These are phyloP conservation scores for Melolontha melolontha DNA, from an alignment of 2,888 invertebrate genomes.

Conservation along the genomic window DNA sequence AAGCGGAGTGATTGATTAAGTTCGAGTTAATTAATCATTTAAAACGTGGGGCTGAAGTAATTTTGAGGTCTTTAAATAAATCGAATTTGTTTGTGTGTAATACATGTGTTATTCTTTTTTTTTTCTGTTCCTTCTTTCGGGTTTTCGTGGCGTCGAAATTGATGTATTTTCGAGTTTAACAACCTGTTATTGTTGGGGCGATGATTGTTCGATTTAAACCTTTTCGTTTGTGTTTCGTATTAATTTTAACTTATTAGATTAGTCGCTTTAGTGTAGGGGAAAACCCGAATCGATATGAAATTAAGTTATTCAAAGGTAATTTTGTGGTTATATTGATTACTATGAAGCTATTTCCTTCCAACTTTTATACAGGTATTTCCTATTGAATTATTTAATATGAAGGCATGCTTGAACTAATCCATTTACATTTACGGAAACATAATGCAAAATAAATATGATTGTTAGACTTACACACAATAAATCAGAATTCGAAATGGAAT, in stretches of 20 bases:
- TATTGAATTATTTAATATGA: no score
- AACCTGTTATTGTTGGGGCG: conserved; percentile 32
- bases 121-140: neutral
- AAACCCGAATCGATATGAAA: neutral
- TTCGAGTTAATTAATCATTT: conserved; percentile 27
- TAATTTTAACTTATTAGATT: conserved; percentile 21
- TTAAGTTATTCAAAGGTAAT: conserved; percentile 12
- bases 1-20: conserved; percentile 28
- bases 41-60: conserved; percentile 24
- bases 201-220: conserved; percentile 11
- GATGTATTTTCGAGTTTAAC: conserved; percentile 23
- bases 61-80: conserved; percentile 38
- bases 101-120: conserved; percentile 19
- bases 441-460: no score
- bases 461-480: no score
- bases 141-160: conserved; percentile 15
- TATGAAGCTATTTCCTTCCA: no score
- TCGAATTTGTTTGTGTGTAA: conserved; percentile 36
- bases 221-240: conserved; percentile 17
- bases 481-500: no score
- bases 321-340: neutral
- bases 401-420: no score
- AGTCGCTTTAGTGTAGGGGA: neutral
- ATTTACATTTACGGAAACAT: no score
- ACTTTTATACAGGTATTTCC: no score